Base-by-base conservation (phyloP, 2,797 vertebrate species). In the Cottoperca gobio region DNA sequence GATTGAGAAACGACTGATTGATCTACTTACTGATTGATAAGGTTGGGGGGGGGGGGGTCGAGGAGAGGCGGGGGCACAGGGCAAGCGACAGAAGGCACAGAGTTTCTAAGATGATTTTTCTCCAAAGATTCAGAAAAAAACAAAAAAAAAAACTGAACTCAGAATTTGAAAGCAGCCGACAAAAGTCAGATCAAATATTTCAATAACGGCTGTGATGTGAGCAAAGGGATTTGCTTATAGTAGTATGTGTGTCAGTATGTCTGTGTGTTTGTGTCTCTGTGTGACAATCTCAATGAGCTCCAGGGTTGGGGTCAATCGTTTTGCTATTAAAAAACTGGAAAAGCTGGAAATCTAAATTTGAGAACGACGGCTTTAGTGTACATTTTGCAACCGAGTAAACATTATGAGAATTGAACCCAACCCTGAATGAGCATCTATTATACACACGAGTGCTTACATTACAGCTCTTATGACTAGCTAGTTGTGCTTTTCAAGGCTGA, bases 401-500 rank as follows among this genome's bases (percentile, higher is more conserved):
- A 1, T 21, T 19, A 72, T 65, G n/a, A 60, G 46, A 75, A 76
- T 31, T 61, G 76, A 91, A 83, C 88, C 82, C 83, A 66, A 80
- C 81, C 82, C 85, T 63, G 85, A 61, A 64, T 76, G 60, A 88
- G 62, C 81, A 57, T 75, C 62, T 76, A 54, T 85, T 77, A 82
- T 59, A 77, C 85, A 86, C 80, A 83, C 59, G 50, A 88, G 81
- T 83, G 81, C 74, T 86, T 74, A 76, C 81, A 69, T 86, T 86
- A 86, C 89, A 89, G 88, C 90, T 91, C 85, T 80, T 66, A 68
- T 68, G 76, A 86, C 83, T 74, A 72, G 83, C 83, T 84, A 83
- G 84, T 93, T 94, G 93, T 95, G 94, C 94, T 94, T 94, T 91
- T 91, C 75, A 86, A 90, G 85, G 85, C 87, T 86, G 84, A 91